Conservation (phyloP, 2,888 invertebrate genomes). For the Bhutanitis thaidina region DNA sequence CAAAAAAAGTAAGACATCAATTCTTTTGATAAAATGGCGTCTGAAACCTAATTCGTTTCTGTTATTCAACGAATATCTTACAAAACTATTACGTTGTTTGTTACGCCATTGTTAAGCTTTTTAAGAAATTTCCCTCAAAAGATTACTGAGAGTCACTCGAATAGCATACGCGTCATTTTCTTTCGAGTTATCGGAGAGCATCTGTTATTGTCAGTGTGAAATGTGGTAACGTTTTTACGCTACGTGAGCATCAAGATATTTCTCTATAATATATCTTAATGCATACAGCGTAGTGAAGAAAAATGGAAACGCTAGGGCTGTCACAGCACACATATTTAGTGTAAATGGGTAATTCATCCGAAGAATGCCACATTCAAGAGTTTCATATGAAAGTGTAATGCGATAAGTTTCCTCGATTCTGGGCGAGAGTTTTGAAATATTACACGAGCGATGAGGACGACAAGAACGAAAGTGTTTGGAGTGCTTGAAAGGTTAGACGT, state of each 20-base stretch:
- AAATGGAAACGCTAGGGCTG: constrained; percentile 8
- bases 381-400: constrained; percentile 26
- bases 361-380: constrained; percentile 14
- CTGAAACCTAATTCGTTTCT: constrained; percentile 3
- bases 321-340: constrained; percentile 2
- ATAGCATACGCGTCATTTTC: constrained; percentile 2
- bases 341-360: constrained; percentile 1
- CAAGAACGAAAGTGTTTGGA: constrained; percentile 12
- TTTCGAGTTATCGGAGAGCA: constrained; percentile 11
- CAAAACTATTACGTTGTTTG: constrained; percentile 7
- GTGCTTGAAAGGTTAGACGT: constrained; percentile 2
- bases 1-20: no score
- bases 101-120: constrained; percentile 3
- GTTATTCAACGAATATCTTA: constrained; percentile 13
- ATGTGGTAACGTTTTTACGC: constrained; percentile 18
- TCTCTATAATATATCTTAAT: constrained; percentile 18
- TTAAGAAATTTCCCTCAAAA: background rate
- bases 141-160: background rate
- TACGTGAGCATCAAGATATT: constrained; percentile 12
- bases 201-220: constrained; percentile 19
- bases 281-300: constrained; percentile 3
- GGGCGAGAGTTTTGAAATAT: constrained; percentile 46
- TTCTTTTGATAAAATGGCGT: background rate
- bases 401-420: constrained; percentile 39
- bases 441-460: constrained; percentile 29